A percentile compares a stretch with the other conserved stretches of the same genome.
These are phyloP conservation scores for Pogonocichla stellata DNA, from an alignment of 2,113 vertebrate species.

Conservation along the genomic window DNA sequence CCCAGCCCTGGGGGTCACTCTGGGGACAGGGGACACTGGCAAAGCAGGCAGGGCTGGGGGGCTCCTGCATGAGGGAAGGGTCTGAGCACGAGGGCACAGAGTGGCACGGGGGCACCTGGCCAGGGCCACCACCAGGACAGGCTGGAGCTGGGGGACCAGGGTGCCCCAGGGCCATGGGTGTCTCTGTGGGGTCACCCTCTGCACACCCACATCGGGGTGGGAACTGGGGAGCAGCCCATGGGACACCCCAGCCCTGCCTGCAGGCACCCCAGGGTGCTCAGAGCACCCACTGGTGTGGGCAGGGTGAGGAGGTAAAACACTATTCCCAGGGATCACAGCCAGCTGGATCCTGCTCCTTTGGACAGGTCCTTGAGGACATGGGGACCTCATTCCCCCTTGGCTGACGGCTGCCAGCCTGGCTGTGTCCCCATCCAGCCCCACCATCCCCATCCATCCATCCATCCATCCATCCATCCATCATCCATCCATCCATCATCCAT, in stretches of 20 bases:
- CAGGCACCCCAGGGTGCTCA: not conserved
- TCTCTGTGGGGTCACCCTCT: not conserved
- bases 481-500: fast-evolving
- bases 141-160: fast-evolving
- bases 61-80: no score
- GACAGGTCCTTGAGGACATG: fast-evolving
- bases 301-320: fast-evolving
- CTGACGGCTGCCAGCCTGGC: not conserved
- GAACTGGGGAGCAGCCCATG: not conserved
- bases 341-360: fast-evolving
- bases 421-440: not conserved
- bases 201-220: not conserved
- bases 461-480: no score
- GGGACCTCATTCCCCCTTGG: not conserved
- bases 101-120: not conserved
- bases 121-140: not conserved
- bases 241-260: not conserved
- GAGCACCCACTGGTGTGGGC: not conserved
- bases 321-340: no score
- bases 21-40: not conserved
- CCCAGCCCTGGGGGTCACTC: fast-evolving
- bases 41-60: not conserved
- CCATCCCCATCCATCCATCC: no score
- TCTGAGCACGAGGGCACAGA: not conserved
- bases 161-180: not conserved